Conservation (phyloP, 23 tunicate species). For the Styela clava region DNA sequence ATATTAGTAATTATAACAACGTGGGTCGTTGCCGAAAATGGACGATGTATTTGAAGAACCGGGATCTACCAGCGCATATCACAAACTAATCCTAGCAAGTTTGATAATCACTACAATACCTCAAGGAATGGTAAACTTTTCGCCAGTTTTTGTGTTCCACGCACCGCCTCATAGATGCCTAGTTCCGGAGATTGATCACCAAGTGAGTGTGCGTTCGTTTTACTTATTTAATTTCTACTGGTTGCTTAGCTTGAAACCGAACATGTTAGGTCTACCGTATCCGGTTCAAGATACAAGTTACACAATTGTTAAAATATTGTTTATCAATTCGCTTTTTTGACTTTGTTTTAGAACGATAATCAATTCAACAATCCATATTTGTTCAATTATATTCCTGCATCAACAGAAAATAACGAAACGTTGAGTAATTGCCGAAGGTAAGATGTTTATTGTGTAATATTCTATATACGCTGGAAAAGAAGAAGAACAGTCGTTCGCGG, state of each 20-base stretch:
- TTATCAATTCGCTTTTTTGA: too few species aligned
- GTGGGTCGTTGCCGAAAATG: too few species aligned
- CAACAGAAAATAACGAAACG: neutral
- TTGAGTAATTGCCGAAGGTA: neutral
- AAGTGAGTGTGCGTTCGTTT: neutral
- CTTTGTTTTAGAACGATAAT: neutral
- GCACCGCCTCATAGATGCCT: conserved; percentile 4
- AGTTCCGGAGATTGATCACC: neutral
- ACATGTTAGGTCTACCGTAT: too few species aligned
- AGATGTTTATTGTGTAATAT: too few species aligned
- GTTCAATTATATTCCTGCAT: neutral
- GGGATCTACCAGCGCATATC: neutral
- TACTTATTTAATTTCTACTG: too few species aligned
- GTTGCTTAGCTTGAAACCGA: too few species aligned
- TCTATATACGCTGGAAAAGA: too few species aligned
- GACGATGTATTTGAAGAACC: neutral
- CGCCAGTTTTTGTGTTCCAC: conserved; percentile 1
- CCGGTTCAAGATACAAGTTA: too few species aligned
- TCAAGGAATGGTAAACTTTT: conserved; percentile 4
- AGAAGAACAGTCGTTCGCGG: too few species aligned
- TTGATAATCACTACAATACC: neutral
- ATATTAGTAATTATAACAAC: too few species aligned
- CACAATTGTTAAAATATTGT: too few species aligned
- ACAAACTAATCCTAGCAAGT: neutral
- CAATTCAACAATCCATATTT: neutral